These are phyloP conservation scores for Cryptus armator DNA, from an alignment of 2,888 invertebrate genomes.

Conservation along the genomic window DNA sequence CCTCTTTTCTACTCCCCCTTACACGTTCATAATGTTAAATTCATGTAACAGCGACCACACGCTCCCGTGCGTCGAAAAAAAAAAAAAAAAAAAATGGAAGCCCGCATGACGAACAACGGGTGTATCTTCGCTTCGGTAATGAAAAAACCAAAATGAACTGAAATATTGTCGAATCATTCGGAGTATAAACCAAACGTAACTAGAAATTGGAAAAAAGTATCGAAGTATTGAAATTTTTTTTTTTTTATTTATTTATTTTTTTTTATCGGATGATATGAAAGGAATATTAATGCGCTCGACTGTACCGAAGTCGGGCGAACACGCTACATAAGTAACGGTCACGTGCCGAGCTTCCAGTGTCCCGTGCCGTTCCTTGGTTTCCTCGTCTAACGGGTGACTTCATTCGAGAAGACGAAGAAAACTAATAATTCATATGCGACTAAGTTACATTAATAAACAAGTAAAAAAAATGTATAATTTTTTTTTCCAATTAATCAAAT, in stretches of 20 bases:
- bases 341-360: slow-evolving; percentile 66
- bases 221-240: slow-evolving; percentile 1
- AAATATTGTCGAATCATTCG: neutral
- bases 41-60: neutral
- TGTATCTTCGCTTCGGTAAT: neutral
- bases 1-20: slow-evolving; percentile 9
- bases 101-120: slow-evolving; percentile 53
- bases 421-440: neutral
- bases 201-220: neutral
- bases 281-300: slow-evolving; percentile 62
- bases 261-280: neutral
- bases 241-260: neutral
- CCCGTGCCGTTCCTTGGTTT: slow-evolving; percentile 62
- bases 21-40: slow-evolving; percentile 9
- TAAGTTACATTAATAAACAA: neutral
- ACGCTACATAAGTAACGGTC: slow-evolving; percentile 61
- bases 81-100: slow-evolving; percentile 26
- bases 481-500: neutral
- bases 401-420: slow-evolving; percentile 20
- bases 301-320: slow-evolving; percentile 39
- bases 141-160: neutral
- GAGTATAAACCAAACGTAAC: neutral
- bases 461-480: neutral
- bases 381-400: slow-evolving; percentile 58
- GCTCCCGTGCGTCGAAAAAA: slow-evolving; percentile 22